Evolutionary conservation across 2,797 vertebrate species (phyloP), one percentile per base, ranked within the genome.

Genomic region (Cyprinella venusta): DNA sequence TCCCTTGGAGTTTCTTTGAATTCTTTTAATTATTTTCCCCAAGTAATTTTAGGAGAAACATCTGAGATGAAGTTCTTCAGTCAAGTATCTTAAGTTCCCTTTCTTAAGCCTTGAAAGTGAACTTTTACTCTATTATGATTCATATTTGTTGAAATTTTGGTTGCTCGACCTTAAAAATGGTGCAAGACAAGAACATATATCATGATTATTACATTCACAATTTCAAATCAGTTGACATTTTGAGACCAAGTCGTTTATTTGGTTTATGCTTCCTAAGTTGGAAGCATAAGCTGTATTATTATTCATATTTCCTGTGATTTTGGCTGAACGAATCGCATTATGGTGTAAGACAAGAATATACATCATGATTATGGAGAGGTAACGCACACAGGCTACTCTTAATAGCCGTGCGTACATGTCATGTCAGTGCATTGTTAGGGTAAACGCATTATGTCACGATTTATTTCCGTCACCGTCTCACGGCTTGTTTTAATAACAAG

Each of bases 401-500:
- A 56, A 42, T 10, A 80, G 38, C 6, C 10, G 7, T 81, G 26
- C 19, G 42, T 8, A 52, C 70, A 48, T 38, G 54, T 77, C 65
- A 48, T 6, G 40, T 77, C 52, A 83, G 24, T 78, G 30, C 52
- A 42, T 61, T 77, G 74, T 83, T 83, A 69, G 64, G 19, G 26
- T 69, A 77, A 70, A 83, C 1, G 64, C 54, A 78, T 78, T 71
- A 83, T 83, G 75, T 83, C 82, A 78, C 3, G 8, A 15, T 70
- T 71, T 83, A 78, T 83, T 83, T 83, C 64, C 26, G 19, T 78
- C 75, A 70, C 40, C 3, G 38, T 70, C 68, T 26, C 45, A 5
- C 56, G 30, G 56, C 70, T 24, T 74, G 26, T 63, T 52, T 70
- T 70, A 78, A 63, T 61, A 70, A 36, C 40, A 83, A 83, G 74